Evolutionary conservation across 2,113 vertebrate species (phyloP), one percentile per base, ranked within the genome.

Genomic region (Trogon surrucura): DNA sequence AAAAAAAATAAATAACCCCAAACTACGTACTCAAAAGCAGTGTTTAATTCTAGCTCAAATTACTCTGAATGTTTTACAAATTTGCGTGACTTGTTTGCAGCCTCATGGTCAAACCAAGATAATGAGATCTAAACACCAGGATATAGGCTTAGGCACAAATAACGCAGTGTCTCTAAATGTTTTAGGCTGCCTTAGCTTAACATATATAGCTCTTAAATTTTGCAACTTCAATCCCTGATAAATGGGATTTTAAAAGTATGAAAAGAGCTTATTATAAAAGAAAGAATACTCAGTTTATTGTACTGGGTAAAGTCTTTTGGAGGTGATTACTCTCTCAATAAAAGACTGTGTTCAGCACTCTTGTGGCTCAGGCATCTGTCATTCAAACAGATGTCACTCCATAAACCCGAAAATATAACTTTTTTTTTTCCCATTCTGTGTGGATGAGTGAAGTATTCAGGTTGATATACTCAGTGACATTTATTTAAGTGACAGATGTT

Each of bases 401-500:
- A 65, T 93, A 93, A 96, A 93, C 32, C 34, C 12, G 5, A 85
- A 91, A 88, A 41, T 34, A 26, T 22, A 72, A n/a, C 47, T 27
- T 41, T 44, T 67, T 53, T 41, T 8, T 8, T 22, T 30, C 13
- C 45, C 50, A 29, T 80, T 89, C 47, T 92, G n/a, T 57, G 45
- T 87, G 83, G 45, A 19, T 69, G 38, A 80, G 32, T 61, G 80
- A 87, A 92, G 41, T 71, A 51, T 91, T 89, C 79, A 85, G 72
- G 74, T 92, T 88, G 82, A 82, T 61, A 20, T 2, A 44, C 53
- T 69, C 9, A 0, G 87, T 96, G 89, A 78, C 83, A 74, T 92
- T 93, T 96, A 71, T 90, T 91, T 66, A 92, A 91, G 91, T 93
- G 88, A 88, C 93, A 96, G 94, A 94, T 96, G 93, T 91, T 97